Evolutionary conservation across 2,888 invertebrate genomes (phyloP).

Genomic region (Hartigia nigra): DNA sequence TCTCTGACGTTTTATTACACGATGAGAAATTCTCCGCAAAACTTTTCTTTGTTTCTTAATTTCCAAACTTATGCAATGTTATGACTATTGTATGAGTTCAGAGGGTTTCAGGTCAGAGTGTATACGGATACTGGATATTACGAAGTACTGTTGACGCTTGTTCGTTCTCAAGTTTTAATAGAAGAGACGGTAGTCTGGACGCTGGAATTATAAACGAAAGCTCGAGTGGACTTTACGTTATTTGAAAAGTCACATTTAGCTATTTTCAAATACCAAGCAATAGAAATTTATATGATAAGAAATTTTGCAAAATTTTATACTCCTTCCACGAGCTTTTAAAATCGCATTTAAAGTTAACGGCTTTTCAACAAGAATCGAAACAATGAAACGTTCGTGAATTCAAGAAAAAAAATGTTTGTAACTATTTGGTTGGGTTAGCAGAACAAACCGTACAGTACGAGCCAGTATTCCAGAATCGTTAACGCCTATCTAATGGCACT

Average conservation of each 20-base stretch:
- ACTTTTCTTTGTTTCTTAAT: background rate
- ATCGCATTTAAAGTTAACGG: background rate
- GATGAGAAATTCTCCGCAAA: background rate
- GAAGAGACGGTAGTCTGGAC: background rate
- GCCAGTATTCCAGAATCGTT: background rate
- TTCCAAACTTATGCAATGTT: background rate
- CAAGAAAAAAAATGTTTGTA: background rate
- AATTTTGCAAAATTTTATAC: background rate
- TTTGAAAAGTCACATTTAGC: background rate
- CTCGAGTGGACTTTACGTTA: background rate
- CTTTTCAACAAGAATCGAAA: background rate
- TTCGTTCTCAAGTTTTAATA: background rate
- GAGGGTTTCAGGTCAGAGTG: background rate
- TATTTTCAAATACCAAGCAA: background rate
- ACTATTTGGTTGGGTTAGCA: background rate
- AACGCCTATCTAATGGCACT: background rate
- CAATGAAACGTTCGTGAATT: background rate
- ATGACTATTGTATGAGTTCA: background rate
- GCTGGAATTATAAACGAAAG: background rate
- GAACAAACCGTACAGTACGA: background rate
- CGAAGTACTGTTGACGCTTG: background rate
- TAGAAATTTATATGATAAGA: background rate
- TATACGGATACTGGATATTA: background rate
- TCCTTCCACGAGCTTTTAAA: background rate
- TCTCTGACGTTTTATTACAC: background rate